These are phyloP conservation scores for Tetrax tetrax DNA, from an alignment of 2,113 vertebrate genomes.

Conservation along the genomic window DNA sequence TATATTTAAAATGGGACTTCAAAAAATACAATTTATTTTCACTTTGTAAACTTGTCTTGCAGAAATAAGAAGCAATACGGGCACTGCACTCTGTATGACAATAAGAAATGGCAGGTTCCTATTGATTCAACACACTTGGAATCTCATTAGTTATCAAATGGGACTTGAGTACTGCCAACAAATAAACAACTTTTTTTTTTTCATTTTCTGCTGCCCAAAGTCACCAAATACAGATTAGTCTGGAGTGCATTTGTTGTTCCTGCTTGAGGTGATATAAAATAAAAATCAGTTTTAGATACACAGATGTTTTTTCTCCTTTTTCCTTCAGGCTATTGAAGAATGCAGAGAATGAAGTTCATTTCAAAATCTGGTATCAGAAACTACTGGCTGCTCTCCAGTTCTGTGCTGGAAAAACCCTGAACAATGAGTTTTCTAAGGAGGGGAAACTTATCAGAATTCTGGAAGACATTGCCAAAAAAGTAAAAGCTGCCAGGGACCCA, in stretches of 20 bases:
- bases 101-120: constrained; percentile 27
- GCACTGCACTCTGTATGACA: background rate
- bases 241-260: constrained; percentile 11
- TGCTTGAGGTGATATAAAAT: background rate
- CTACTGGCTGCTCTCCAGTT: constrained; percentile 75
- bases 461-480: constrained; percentile 63
- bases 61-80: constrained; percentile 17
- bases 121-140: constrained; percentile 42
- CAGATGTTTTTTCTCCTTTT: background rate
- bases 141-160: constrained; percentile 53
- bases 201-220: constrained; percentile 18
- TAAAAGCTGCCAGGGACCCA: constrained; percentile 60
- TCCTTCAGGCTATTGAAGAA: constrained; percentile 76
- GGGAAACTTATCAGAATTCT: constrained; percentile 70
- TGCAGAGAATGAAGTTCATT: constrained; percentile 74
- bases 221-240: constrained; percentile 31
- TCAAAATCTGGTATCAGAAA: constrained; percentile 75
- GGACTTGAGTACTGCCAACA: constrained; percentile 19
- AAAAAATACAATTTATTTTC: background rate
- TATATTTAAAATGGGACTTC: background rate
- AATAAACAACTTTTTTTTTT: constrained; percentile 14
- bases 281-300: constrained; percentile 22
- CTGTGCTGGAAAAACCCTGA: constrained; percentile 70
- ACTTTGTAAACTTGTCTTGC: background rate
- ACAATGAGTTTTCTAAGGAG: constrained; percentile 74